phyloP scores from a whole-genome alignment of 2,888 invertebrate species.

The Yponomeuta cagnagella region DNA sequence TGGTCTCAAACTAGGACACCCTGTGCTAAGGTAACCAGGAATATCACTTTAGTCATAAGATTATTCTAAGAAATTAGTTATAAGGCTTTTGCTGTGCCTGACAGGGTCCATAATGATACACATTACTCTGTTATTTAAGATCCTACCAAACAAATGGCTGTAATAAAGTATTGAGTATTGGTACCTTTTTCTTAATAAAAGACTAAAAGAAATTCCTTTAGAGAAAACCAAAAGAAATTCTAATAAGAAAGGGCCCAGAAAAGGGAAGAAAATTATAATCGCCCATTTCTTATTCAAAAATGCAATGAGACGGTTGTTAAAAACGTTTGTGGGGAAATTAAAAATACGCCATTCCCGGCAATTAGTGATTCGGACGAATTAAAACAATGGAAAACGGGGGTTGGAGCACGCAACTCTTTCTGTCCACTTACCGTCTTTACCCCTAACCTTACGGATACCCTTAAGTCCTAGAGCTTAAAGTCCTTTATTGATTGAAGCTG shows the following conservation, averaged over 20 bases:
- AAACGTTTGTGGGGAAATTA: constrained; percentile 70
- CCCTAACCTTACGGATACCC: not conserved
- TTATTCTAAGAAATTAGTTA: too few relatives aligned
- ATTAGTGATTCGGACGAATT: constrained; percentile 69
- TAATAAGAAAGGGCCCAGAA: constrained; percentile 18
- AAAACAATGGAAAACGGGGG: constrained; percentile 60
- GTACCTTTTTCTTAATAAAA: not conserved
- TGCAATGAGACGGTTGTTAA: constrained; percentile 74
- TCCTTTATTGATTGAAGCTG: not conserved
- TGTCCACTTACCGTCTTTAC: constrained; percentile 7
- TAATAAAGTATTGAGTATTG: too few relatives aligned
- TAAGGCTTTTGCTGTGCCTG: too few relatives aligned
- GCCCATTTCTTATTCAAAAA: constrained; percentile 63
- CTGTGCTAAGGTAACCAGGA: too few relatives aligned
- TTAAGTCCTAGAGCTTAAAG: not conserved
- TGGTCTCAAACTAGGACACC: too few relatives aligned
- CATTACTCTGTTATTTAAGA: too few relatives aligned
- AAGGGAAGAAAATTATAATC: constrained; percentile 67
- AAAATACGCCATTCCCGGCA: constrained; percentile 65
- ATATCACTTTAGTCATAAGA: too few relatives aligned
- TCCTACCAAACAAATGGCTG: too few relatives aligned
- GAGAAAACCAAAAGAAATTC: not conserved
- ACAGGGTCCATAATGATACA: too few relatives aligned
- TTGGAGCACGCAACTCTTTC: constrained; percentile 33
- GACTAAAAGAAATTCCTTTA: not conserved